Conservation (phyloP, 2,888 invertebrate genomes). For the Eupithecia inturbata region DNA sequence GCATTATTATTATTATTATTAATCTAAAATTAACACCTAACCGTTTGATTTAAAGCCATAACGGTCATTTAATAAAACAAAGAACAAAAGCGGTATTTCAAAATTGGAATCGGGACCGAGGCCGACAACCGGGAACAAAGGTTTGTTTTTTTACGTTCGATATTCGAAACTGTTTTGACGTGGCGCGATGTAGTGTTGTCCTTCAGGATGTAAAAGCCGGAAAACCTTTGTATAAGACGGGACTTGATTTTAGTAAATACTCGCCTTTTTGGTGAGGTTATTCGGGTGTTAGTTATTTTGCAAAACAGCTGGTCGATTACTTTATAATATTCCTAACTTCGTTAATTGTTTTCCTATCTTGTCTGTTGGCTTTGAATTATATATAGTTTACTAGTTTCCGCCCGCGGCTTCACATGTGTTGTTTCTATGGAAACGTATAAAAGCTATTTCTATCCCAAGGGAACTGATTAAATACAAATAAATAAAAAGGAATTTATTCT, state of each 20-base stretch:
- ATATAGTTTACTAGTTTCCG: too few species aligned
- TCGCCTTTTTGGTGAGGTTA: neutral
- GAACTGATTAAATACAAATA: too few species aligned
- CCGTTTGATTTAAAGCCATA: slow-evolving; percentile 37
- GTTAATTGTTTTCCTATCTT: too few species aligned
- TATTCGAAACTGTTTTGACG: slow-evolving; percentile 65
- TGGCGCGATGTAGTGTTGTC: slow-evolving; percentile 40
- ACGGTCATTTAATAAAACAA: slow-evolving; percentile 64
- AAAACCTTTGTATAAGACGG: neutral
- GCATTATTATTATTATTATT: too few species aligned
- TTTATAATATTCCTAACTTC: too few species aligned
- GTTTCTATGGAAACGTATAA: too few species aligned
- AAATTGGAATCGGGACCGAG: slow-evolving; percentile 55
- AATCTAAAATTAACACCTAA: slow-evolving; percentile 8
- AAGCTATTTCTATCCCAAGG: too few species aligned
- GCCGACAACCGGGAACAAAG: slow-evolving; percentile 58
- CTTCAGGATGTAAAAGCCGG: slow-evolving; percentile 14
- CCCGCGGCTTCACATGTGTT: too few species aligned
- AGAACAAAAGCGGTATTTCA: slow-evolving; percentile 71
- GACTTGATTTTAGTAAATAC: neutral
- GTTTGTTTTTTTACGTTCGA: slow-evolving; percentile 53
- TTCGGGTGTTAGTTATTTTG: too few species aligned
- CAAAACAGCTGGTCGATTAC: too few species aligned
- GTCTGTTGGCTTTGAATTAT: too few species aligned
- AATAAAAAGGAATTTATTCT: too few species aligned